Conservation (phyloP, 2,113 vertebrate genomes). For the Chamaea fasciata region DNA sequence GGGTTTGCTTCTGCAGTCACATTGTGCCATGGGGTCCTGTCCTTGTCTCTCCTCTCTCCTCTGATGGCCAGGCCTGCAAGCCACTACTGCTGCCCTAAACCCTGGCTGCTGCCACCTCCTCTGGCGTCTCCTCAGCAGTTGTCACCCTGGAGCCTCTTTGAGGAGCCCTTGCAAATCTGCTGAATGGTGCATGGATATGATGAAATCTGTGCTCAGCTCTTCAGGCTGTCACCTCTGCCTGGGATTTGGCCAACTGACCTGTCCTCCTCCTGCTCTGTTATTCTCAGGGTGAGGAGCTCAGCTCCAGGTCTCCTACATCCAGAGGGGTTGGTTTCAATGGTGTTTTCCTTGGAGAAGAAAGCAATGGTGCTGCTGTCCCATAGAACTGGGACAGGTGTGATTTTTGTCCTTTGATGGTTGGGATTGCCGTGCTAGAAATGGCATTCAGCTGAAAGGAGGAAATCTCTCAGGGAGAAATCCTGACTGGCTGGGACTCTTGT, state of each 20-base stretch:
- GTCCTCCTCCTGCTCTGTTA: background rate
- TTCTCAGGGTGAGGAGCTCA: background rate
- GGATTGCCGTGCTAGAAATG: background rate
- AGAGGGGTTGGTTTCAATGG: background rate
- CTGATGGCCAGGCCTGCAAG: background rate
- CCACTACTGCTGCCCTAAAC: background rate
- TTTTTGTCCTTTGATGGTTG: background rate
- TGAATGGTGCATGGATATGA: background rate
- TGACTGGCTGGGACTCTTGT: background rate
- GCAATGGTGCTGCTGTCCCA: background rate
- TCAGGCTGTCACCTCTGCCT: background rate
- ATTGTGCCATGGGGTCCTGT: background rate
- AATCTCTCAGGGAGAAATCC: background rate
- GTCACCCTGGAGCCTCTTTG: background rate
- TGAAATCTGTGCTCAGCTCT: background rate
- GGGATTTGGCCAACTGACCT: background rate
- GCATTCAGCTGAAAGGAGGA: background rate
- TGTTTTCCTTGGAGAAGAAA: background rate
- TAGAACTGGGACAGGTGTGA: background rate
- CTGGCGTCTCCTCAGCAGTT: background rate
- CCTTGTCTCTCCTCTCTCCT: background rate
- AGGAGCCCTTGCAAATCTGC: background rate
- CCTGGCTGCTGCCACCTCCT: background rate
- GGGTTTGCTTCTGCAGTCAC: background rate
- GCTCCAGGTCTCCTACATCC: background rate